Conservation (phyloP, 2,113 vertebrate species). For the Procavia capensis region DNA sequence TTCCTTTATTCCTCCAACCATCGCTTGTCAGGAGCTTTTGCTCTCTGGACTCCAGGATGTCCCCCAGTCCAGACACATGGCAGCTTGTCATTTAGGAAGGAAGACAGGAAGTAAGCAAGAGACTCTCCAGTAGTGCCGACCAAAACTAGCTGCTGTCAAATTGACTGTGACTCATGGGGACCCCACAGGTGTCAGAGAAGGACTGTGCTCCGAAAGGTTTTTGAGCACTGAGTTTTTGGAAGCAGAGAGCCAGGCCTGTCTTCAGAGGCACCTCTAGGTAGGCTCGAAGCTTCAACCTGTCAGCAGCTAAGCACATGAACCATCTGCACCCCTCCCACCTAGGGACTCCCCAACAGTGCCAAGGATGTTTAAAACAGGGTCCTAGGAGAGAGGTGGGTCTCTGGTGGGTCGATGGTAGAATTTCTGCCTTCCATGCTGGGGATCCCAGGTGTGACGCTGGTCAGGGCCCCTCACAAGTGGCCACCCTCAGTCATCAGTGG, state of each 20-base stretch:
- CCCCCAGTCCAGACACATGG: background rate
- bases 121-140: background rate
- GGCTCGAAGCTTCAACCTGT: background rate
- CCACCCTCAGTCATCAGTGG: background rate
- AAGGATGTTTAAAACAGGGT: background rate
- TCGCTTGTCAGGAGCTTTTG: background rate
- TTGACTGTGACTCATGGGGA: too few species aligned
- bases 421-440: too few species aligned
- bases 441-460: too few species aligned
- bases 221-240: background rate
- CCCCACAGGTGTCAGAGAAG: too few species aligned
- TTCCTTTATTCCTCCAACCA: background rate
- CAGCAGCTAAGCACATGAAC: background rate
- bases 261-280: background rate
- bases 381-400: background rate
- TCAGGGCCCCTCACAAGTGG: too few species aligned
- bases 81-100: background rate
- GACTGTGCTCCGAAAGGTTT: background rate
- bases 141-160: too few species aligned
- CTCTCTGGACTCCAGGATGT: background rate
- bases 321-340: background rate
- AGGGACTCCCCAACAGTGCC: background rate
- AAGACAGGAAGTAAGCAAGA: background rate
- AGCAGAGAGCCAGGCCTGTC: background rate
- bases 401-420: too few species aligned